Conservation (phyloP, 2,888 invertebrate species). For the Coenonympha arcania region DNA sequence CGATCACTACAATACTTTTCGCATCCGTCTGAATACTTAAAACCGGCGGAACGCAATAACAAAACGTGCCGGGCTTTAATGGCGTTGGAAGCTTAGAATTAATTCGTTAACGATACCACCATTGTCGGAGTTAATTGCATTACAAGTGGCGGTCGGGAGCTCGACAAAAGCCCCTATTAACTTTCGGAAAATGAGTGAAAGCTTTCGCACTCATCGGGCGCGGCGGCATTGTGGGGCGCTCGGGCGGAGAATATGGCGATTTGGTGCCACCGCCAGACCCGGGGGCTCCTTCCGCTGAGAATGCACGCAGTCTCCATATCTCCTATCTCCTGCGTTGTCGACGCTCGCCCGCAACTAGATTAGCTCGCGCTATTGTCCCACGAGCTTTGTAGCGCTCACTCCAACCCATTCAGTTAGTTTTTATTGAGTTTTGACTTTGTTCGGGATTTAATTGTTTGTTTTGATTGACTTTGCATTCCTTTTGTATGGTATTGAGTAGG, state of each 20-base stretch:
- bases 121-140: conserved; percentile 73
- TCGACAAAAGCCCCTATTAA: conserved; percentile 68
- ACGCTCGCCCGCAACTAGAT: conserved; percentile 56
- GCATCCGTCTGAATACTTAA: neutral
- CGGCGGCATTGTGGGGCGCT: conserved; percentile 49
- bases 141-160: conserved; percentile 64
- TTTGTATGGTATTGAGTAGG: no score
- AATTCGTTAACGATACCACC: conserved; percentile 65
- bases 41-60: neutral
- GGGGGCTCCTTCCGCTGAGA: conserved; percentile 43
- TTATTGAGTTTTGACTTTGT: conserved; percentile 22
- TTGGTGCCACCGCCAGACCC: conserved; percentile 59
- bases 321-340: conserved; percentile 45
- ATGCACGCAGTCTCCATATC: conserved; percentile 30
- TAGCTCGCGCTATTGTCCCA: conserved; percentile 59
- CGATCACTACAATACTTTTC: neutral
- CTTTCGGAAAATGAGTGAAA: conserved; percentile 61
- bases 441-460: no score
- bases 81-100: conserved; percentile 52
- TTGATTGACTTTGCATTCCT: no score
- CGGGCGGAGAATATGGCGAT: conserved; percentile 68
- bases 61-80: conserved; percentile 25
- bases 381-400: conserved; percentile 55
- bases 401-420: conserved; percentile 54
- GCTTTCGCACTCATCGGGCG: conserved; percentile 48